Evolutionary conservation across 2,888 invertebrate species (phyloP).

Genomic region (Ormyrus nitidulus): DNA sequence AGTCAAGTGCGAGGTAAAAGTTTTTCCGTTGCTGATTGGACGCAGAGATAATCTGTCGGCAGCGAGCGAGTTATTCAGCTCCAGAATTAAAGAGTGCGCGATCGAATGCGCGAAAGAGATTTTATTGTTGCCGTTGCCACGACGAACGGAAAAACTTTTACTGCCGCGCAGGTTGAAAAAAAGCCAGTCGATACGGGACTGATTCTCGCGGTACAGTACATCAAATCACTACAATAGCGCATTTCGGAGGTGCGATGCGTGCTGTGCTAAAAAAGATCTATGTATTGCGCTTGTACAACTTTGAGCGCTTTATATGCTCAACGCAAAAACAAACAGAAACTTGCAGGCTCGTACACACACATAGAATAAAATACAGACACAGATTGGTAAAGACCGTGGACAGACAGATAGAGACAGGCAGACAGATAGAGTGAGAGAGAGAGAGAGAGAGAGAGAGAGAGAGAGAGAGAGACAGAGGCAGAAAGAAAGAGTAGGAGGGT

Average conservation of each 20-base stretch:
- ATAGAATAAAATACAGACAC: conserved; percentile 5
- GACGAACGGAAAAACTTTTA: conserved; percentile 11
- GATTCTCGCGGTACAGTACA: neutral
- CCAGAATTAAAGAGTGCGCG: no score
- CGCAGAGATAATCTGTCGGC: neutral
- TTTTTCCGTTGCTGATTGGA: neutral
- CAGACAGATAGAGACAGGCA: conserved; percentile 16
- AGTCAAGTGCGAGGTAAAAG: neutral
- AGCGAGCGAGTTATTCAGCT: neutral
- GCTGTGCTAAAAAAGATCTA: conserved; percentile 49
- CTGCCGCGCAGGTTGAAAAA: neutral
- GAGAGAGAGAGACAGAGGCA: conserved; percentile 11
- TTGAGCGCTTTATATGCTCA: conserved; percentile 46
- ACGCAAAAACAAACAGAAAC: conserved; percentile 45
- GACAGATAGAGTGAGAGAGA: neutral
- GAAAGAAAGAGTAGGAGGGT: conserved; percentile 14
- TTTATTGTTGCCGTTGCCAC: no score
- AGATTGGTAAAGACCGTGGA: neutral
- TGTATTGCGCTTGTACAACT: conserved; percentile 43
- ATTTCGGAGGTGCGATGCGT: conserved; percentile 49
- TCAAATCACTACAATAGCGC: conserved; percentile 43
- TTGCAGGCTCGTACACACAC: conserved; percentile 47
- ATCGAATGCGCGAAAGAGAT: neutral
- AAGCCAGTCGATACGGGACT: neutral
- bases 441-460: conserved; percentile 1